These are phyloP conservation scores for Rhinopithecus roxellana DNA, from an alignment of 2,113 vertebrate species.

Conservation along the genomic window DNA sequence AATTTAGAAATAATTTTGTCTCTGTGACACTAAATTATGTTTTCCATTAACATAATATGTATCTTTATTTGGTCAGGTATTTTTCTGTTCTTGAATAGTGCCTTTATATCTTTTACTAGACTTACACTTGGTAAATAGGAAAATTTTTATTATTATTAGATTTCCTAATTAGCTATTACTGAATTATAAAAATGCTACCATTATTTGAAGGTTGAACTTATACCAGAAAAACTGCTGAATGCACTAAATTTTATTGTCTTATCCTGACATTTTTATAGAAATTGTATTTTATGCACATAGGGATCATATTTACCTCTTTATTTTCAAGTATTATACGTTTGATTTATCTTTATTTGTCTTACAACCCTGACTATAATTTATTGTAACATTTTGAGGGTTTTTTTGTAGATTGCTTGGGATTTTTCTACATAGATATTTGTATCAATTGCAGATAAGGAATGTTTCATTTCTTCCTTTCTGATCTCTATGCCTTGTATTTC, in stretches of 20 bases:
- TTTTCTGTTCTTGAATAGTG: background rate
- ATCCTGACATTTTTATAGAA: background rate
- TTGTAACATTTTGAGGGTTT: background rate
- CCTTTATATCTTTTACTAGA: background rate
- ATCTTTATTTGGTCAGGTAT: background rate
- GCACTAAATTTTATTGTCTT: background rate
- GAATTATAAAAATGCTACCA: background rate
- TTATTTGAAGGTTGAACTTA: background rate
- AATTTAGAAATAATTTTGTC: background rate
- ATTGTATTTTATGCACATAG: background rate
- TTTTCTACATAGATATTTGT: background rate
- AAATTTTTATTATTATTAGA: background rate
- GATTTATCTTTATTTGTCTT: background rate
- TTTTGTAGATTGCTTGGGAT: background rate
- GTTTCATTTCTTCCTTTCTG: background rate
- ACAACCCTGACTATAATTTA: background rate
- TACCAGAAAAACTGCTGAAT: background rate
- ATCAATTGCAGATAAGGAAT: background rate
- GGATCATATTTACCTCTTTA: background rate
- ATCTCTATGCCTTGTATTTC: background rate
- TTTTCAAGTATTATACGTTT: background rate
- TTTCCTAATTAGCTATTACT: background rate
- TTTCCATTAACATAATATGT: background rate
- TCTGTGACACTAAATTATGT: background rate
- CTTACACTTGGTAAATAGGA: background rate